Conservation (phyloP, 2,113 vertebrate species). For the Morone chrysops region DNA sequence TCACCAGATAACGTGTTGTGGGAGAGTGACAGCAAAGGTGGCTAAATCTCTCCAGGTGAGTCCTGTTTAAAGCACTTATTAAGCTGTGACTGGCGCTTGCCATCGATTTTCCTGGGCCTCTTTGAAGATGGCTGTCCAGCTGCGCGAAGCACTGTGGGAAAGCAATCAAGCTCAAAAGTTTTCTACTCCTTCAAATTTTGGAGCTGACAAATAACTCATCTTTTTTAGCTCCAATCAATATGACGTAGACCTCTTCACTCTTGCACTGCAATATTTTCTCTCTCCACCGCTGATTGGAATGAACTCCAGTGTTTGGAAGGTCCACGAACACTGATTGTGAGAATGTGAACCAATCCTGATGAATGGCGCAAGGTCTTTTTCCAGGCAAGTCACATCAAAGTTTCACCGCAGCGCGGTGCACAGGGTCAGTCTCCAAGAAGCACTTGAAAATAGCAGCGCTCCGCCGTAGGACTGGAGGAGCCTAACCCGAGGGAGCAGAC, state of each 20-base stretch:
- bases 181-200: constrained; percentile 70
- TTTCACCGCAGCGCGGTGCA: background rate
- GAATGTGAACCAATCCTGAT: constrained; percentile 56
- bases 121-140: constrained; percentile 67
- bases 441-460: constrained; percentile 46
- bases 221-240: constrained; percentile 79
- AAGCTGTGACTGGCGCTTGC: constrained; percentile 33
- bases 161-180: constrained; percentile 78
- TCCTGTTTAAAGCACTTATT: constrained; percentile 47
- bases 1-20: constrained; percentile 17
- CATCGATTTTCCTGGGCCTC: constrained; percentile 77
- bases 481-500: constrained; percentile 57
- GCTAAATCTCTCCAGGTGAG: constrained; percentile 42
- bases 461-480: constrained; percentile 8
- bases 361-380: constrained; percentile 45
- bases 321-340: constrained; percentile 64
- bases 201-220: constrained; percentile 80
- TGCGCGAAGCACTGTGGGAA: constrained; percentile 55
- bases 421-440: constrained; percentile 44
- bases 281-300: constrained; percentile 79
- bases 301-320: constrained; percentile 68
- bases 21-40: constrained; percentile 11
- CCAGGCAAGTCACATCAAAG: constrained; percentile 59
- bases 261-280: constrained; percentile 45
- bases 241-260: constrained; percentile 60